Evolutionary conservation across 2,888 invertebrate species (phyloP), one percentile per base, ranked within the genome.

Genomic region (Calameuta idolon): DNA sequence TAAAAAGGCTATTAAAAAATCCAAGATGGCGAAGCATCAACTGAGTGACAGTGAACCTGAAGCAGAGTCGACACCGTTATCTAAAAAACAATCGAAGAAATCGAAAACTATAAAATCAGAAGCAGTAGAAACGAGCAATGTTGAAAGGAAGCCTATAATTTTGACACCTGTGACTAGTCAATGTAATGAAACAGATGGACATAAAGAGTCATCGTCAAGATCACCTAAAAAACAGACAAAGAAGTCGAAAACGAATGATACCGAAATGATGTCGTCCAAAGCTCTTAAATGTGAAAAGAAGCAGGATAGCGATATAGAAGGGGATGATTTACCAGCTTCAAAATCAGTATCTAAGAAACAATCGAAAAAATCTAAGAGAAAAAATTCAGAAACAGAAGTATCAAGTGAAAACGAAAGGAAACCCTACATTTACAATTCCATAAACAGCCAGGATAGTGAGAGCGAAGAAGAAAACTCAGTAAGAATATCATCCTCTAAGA

Each of bases 241-340:
- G 74, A 77, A 73, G 40, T 68, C 75, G 74, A 76, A 79, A 77
- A 1, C 15, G 5, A 5, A 40, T 15, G 5, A 40, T 40, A 40
- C 15, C 40, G 40, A 1, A 40, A n/a, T n/a, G n/a, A 40, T 40
- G 4, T 37, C 12, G 0, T 40, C 40, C 5, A 40, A 5, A 15
- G 15, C 15, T 23, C 5, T 31, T 69, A 74, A 76, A 79, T 34
- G 74, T 55, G 40, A 71, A 74, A 77, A 77, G 34, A 23, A 71
- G 55, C 77, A 79, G n/a, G 77, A 81, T 55, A 37, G 69, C 30
- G 77, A 78, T 55, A 12, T 75, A 68, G 40, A 79, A 15, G 75
- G 2, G 2, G 15, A 15, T 40, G 40, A 40, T 40, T 15, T 40
- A 15, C 15, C 2, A 40, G 5, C 15, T 15, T 15, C 1, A 71